phyloP scores from a whole-genome alignment of 2,113 vertebrate genomes.

The Elanoides forficatus region DNA sequence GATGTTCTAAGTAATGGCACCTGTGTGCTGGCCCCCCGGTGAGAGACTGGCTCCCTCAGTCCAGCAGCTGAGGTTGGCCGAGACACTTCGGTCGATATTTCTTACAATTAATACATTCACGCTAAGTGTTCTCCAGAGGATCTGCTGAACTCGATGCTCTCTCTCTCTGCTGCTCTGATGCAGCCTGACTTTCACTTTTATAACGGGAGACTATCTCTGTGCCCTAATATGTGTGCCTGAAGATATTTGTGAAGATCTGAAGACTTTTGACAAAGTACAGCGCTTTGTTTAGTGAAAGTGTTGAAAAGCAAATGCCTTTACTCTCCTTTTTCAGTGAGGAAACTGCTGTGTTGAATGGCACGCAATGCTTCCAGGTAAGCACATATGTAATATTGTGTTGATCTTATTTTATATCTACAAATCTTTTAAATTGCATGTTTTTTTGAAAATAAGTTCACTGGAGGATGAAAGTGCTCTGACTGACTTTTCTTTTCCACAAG shows the following conservation, averaged over 20 bases:
- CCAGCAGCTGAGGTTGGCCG: neutral
- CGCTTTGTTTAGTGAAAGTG: fast-evolving
- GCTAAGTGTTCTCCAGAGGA: neutral
- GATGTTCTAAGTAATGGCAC: neutral
- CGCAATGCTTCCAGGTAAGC: neutral
- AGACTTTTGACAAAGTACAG: neutral
- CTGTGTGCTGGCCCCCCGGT: neutral
- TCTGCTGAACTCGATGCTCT: neutral
- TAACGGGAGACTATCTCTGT: neutral
- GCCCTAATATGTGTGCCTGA: fast-evolving
- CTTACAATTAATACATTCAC: neutral
- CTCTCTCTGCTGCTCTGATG: neutral
- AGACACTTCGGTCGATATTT: fast-evolving
- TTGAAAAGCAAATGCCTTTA: neutral
- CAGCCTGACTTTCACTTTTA: too few relatives aligned
- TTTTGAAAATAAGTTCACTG: neutral
- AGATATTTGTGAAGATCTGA: neutral
- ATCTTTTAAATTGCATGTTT: neutral
- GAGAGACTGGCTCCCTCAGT: neutral
- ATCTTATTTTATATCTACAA: neutral
- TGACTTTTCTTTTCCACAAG: neutral
- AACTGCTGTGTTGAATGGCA: neutral
- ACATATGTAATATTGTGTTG: neutral
- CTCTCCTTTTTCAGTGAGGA: neutral
- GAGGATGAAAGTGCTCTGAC: neutral